Percentiles rank a stretch among this genome's conserved stretches.
Evolutionary conservation across 2,797 vertebrate species (phyloP).

Genomic region (Chrysolophus pictus): DNA sequence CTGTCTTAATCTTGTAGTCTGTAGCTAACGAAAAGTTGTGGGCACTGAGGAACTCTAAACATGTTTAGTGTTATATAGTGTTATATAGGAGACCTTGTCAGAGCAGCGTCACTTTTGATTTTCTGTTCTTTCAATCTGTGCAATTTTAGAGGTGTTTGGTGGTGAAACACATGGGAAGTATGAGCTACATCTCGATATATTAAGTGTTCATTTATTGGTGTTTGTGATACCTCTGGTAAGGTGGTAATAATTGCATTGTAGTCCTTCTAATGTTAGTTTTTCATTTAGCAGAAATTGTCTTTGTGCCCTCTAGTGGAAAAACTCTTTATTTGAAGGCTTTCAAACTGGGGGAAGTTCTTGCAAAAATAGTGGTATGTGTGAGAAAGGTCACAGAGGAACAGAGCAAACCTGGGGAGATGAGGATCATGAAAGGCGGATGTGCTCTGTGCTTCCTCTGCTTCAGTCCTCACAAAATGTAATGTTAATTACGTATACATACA

Average conservation of each 20-base stretch:
- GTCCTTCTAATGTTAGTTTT: neutral
- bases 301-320: constrained; percentile 74
- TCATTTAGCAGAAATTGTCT: constrained; percentile 33
- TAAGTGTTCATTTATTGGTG: neutral
- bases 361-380: neutral
- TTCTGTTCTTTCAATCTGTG: neutral
- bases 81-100: neutral
- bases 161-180: neutral
- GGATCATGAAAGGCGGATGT: fast-evolving
- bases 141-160: neutral
- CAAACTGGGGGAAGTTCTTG: neutral
- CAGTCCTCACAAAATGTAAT: neutral
- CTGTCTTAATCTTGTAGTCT: neutral
- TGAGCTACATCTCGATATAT: neutral
- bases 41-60: neutral
- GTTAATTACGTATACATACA: fast-evolving
- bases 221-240: neutral
- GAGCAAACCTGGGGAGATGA: neutral
- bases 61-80: neutral
- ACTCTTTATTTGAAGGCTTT: neutral
- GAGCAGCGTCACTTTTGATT: neutral
- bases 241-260: neutral
- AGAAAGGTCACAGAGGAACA: neutral
- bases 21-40: neutral
- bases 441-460: neutral